Evolutionary conservation across 2,888 invertebrate species (phyloP).

Genomic region (Tinea semifulvella): DNA sequence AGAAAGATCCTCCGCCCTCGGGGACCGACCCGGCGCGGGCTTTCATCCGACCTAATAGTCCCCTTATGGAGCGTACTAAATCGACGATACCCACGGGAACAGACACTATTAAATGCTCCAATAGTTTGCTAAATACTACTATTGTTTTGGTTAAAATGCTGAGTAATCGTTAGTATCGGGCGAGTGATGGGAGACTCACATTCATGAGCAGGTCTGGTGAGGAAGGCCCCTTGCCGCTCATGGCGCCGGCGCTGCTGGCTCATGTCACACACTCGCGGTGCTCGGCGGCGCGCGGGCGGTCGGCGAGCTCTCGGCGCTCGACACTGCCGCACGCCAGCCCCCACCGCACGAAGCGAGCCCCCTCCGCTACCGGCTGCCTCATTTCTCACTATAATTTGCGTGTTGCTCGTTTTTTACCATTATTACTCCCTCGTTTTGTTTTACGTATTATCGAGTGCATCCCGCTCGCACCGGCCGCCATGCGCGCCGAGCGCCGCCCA

Average conservation of each 20-base stretch:
- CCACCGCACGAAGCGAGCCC: constrained; percentile 46
- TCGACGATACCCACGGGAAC: constrained; percentile 52
- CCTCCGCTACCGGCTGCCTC: constrained; percentile 67
- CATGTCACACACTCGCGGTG: constrained; percentile 55
- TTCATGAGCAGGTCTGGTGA: constrained; percentile 66
- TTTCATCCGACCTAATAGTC: constrained; percentile 33
- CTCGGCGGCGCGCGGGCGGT: constrained; percentile 54
- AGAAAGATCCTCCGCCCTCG: constrained; percentile 15
- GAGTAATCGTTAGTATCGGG: not conserved
- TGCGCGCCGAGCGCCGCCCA: constrained; percentile 62
- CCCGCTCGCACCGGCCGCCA: constrained; percentile 67
- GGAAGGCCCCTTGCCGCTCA: constrained; percentile 61
- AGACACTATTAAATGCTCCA: constrained; percentile 1
- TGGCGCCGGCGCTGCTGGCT: constrained; percentile 44
- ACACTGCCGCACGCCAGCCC: constrained; percentile 54
- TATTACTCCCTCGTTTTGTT: constrained; percentile 68
- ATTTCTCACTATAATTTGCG: constrained; percentile 69
- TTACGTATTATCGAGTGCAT: constrained; percentile 68
- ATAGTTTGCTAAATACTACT: not conserved
- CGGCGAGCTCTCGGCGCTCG: constrained; percentile 52
- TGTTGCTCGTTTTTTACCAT: constrained; percentile 66
- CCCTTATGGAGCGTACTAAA: constrained; percentile 64
- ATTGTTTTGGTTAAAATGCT: too few relatives aligned
- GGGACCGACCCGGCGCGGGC: constrained; percentile 23
- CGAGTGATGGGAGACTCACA: constrained; percentile 43